A percentile compares a stretch with the other conserved stretches of the same genome.
Conservation (phyloP, 1,140 invertebrate species). For the Drosophila arawakana region DNA sequence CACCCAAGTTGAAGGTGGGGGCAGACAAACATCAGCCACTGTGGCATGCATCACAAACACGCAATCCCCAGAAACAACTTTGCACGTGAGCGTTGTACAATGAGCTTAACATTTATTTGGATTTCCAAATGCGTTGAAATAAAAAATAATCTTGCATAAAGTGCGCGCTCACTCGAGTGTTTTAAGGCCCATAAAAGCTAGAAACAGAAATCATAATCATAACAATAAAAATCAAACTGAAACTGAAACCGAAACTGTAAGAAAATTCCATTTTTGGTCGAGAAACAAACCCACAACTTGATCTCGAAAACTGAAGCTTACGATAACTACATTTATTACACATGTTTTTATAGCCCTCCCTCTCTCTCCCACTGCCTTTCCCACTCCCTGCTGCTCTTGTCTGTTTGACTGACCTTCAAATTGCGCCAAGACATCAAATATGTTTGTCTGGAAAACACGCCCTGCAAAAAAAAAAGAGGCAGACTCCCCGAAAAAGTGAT, state of each 20-base stretch:
- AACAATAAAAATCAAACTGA: constrained; percentile 4
- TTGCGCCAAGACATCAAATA: constrained; percentile 28
- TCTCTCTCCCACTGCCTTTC: background rate
- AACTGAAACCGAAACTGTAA: constrained; percentile 2
- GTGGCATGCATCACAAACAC: constrained; percentile 29
- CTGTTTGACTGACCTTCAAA: constrained; percentile 39
- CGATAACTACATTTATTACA: background rate
- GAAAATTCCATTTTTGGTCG: constrained; percentile 7
- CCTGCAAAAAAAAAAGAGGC: constrained; percentile 12
- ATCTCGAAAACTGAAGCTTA: background rate
- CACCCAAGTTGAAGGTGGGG: constrained; percentile 22
- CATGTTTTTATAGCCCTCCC: background rate
- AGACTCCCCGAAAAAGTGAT: constrained; percentile 17
- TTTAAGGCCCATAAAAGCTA: constrained; percentile 34
- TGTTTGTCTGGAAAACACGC: constrained; percentile 25
- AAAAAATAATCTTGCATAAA: constrained; percentile 61
- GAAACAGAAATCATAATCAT: background rate
- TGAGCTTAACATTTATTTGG: constrained; percentile 33
- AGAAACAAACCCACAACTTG: background rate
- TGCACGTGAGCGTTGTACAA: constrained; percentile 57
- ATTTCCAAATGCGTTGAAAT: constrained; percentile 29
- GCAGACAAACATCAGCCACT: constrained; percentile 4
- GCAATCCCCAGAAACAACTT: constrained; percentile 32
- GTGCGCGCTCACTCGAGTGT: constrained; percentile 49
- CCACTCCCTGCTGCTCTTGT: background rate